Base-by-base conservation (phyloP, 1,140 invertebrate species). In the Polypedilum vanderplanki region DNA sequence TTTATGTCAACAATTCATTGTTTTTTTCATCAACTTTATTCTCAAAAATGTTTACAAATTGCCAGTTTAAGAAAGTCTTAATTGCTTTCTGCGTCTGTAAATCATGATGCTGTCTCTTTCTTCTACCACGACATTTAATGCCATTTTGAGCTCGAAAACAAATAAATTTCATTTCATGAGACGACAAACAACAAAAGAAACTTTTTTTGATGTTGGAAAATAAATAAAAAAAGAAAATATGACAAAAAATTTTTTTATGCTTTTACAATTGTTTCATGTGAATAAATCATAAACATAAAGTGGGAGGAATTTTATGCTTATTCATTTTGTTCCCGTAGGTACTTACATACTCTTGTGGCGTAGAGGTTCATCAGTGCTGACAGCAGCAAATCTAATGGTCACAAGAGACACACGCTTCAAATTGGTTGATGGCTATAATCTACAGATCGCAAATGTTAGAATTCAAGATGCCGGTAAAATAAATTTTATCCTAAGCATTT, bases 301-400 rank as follows among this genome's bases (percentile, higher is more conserved):
- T 3, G 24, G 5, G 24, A 33, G 24, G 5, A 33, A 33, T 33
- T 33, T 33, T 33, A 33, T n/a, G n/a, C n/a, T n/a, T n/a, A 33
- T 3, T 33, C 24, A 33, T 33, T 33, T 33, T 33, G 24, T 33
- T 33, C 5, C 24, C 5, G 24, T 80, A 87, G 88, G 87, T 41
- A 84, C 83, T 1, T 88, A 85, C 78, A 87, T 88, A 24, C 79
- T 89, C 40, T 81, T 89, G 73, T 89, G 88, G 88, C 84, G 87
- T 73, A 83, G 87, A 77, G 88, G 88, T 7, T 84, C 84, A 8
- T 85, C 86, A 0, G 86, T 89, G 0, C 80, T 89, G 3, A 87
- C 87, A 40, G 88, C 88, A 8, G 86, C 87, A 2, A 86, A 85
- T 46, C 84, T 88, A 57, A 88, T 87, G 81, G 88, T 89, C 40